Percentiles rank a stretch among this genome's conserved stretches.
Conservation (phyloP, 2,888 invertebrate species). For the Diplazon laetatorius region DNA sequence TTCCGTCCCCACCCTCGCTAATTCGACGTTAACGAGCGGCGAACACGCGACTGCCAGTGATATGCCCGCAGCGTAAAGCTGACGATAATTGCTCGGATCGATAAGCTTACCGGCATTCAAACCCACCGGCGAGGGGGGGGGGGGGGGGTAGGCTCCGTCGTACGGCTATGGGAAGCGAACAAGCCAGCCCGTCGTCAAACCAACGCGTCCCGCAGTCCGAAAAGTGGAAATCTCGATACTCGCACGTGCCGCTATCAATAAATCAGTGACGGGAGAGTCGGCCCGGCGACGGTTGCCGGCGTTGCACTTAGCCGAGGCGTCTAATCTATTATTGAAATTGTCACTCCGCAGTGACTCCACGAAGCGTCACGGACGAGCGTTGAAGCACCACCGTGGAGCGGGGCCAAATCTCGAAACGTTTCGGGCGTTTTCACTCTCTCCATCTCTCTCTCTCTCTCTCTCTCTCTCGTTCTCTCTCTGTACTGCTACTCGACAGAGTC, state of each 20-base stretch:
- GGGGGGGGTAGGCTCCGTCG: no score
- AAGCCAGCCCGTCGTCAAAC: constrained; percentile 49
- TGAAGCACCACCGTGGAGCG: constrained; percentile 69
- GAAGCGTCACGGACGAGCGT: constrained; percentile 70
- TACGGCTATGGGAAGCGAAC: constrained; percentile 46
- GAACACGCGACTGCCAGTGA: constrained; percentile 61
- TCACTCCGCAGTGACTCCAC: constrained; percentile 70
- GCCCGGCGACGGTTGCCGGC: constrained; percentile 38
- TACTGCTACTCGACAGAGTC: neutral
- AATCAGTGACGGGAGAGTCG: constrained; percentile 72
- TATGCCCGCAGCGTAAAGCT: constrained; percentile 60
- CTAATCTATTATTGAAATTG: constrained; percentile 81
- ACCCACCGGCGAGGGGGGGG: no score
- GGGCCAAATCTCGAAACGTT: constrained; percentile 34
- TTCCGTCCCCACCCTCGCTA: constrained; percentile 61
- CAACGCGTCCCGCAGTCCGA: constrained; percentile 58
- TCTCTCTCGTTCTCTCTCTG: no score
- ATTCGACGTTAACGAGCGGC: constrained; percentile 67
- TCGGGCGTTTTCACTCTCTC: constrained; percentile 20
- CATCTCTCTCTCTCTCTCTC: neutral
- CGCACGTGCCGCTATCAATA: constrained; percentile 77
- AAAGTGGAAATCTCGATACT: constrained; percentile 76
- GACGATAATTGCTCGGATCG: constrained; percentile 66
- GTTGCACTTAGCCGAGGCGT: constrained; percentile 78
- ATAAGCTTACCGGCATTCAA: constrained; percentile 59